These are phyloP conservation scores for Cacoxenus indagator DNA, from an alignment of 2,888 invertebrate genomes.

Conservation along the genomic window DNA sequence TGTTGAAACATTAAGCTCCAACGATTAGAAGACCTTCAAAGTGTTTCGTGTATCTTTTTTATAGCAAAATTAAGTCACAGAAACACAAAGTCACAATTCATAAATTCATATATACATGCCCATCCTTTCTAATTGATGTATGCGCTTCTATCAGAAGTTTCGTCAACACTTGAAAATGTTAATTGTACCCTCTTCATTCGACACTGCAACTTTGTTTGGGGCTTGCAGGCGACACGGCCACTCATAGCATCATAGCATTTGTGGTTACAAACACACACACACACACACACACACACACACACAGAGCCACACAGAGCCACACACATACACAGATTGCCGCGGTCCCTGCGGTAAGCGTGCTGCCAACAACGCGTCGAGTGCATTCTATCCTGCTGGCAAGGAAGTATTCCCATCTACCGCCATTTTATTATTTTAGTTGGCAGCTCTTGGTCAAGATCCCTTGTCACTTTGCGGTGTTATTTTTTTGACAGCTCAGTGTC, in stretches of 20 bases:
- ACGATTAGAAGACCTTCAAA: too few relatives aligned
- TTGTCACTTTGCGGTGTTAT: conserved; percentile 4
- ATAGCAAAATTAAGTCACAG: too few relatives aligned
- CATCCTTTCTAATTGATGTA: too few relatives aligned
- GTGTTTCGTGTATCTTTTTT: too few relatives aligned
- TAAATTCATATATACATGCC: too few relatives aligned
- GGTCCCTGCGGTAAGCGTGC: neutral
- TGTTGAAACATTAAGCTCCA: conserved; percentile 7
- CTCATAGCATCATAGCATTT: neutral
- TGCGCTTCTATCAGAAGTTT: too few relatives aligned
- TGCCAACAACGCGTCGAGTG: neutral
- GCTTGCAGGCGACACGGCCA: neutral
- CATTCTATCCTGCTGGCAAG: neutral
- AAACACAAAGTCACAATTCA: too few relatives aligned
- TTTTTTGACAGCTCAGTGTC: conserved; percentile 3
- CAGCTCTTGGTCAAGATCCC: conserved; percentile 15
- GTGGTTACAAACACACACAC: neutral
- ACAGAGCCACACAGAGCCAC: neutral
- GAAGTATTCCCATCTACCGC: neutral
- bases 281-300: neutral
- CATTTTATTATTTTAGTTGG: conserved; percentile 16
- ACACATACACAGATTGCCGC: neutral
- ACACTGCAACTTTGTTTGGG: neutral
- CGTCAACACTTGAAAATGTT: neutral
- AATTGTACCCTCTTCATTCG: neutral